Percentiles rank a stretch among this genome's conserved stretches.
phyloP scores from a whole-genome alignment of 1,140 invertebrate genomes.

The Zaprionus gabonicus region DNA sequence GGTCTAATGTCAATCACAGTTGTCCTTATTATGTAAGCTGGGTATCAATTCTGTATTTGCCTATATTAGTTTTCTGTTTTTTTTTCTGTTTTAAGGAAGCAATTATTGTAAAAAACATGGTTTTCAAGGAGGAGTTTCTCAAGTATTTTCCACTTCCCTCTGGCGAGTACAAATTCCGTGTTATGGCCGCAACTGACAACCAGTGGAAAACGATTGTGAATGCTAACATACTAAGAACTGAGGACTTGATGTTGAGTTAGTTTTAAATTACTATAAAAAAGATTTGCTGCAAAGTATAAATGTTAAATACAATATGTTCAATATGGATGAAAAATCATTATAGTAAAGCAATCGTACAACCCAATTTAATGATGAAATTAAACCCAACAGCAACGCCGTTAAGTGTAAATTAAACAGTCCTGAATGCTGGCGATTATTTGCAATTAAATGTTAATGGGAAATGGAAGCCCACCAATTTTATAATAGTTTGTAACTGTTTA shows the following conservation, averaged over 20 bases:
- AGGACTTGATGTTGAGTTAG: constrained; percentile 12
- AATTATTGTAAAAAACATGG: constrained; percentile 24
- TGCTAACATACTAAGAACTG: neutral
- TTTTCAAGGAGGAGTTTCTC: constrained; percentile 15
- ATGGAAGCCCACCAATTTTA: too few species aligned
- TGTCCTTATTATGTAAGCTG: constrained; percentile 44
- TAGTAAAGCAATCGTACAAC: too few species aligned
- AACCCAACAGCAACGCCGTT: too few species aligned
- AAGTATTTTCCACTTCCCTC: constrained; percentile 6
- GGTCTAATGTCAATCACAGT: constrained; percentile 45
- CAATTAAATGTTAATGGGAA: too few species aligned
- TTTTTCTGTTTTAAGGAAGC: constrained; percentile 28
- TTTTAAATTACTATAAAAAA: neutral
- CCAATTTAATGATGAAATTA: too few species aligned
- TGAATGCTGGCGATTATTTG: too few species aligned
- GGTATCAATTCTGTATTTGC: neutral
- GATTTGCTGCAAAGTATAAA: too few species aligned
- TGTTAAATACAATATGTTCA: too few species aligned
- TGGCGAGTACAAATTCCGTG: constrained; percentile 37
- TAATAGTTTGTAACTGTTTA: too few species aligned
- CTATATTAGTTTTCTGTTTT: neutral
- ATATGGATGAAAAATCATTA: neutral
- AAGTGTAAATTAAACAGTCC: too few species aligned
- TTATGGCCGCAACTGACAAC: constrained; percentile 23
- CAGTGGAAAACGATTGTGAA: constrained; percentile 35